Evolutionary conservation across 2,797 vertebrate genomes (phyloP).

Genomic region (Oryzias dopingdopingensis): DNA sequence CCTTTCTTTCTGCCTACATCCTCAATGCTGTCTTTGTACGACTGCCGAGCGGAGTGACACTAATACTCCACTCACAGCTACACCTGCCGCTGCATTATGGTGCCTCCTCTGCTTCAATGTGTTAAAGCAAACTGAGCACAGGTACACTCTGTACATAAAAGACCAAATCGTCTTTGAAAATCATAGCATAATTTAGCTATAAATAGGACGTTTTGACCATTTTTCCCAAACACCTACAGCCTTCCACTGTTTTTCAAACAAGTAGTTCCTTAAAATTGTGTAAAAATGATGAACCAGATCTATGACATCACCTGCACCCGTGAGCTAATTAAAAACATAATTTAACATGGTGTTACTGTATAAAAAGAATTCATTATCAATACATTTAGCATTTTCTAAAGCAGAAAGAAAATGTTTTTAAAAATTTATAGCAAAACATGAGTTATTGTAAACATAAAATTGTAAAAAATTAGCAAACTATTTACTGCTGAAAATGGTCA

Average conservation of each 20-base stretch:
- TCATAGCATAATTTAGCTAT: too few species aligned
- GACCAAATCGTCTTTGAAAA: constrained; percentile 9
- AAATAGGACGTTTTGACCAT: background rate
- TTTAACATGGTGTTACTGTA: too few species aligned
- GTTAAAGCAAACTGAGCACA: constrained; percentile 28
- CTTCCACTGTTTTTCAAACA: background rate
- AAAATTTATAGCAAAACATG: too few species aligned
- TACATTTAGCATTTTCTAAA: too few species aligned
- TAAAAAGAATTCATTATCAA: too few species aligned
- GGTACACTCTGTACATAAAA: constrained; percentile 28
- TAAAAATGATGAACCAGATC: background rate
- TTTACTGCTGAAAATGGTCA: too few species aligned
- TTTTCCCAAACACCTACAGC: background rate
- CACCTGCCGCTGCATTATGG: constrained; percentile 71
- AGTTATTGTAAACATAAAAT: too few species aligned
- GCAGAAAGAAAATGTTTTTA: too few species aligned
- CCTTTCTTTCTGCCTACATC: constrained; percentile 70
- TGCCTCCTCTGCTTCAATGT: constrained; percentile 46
- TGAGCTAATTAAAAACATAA: too few species aligned
- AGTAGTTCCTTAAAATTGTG: background rate
- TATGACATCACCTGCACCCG: background rate
- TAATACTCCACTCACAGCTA: constrained; percentile 76
- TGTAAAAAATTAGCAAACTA: too few species aligned
- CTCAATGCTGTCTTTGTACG: constrained; percentile 82
- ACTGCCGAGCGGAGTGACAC: constrained; percentile 72